Evolutionary conservation across 2,113 vertebrate genomes (phyloP).

Genomic region (Micromys minutus): DNA sequence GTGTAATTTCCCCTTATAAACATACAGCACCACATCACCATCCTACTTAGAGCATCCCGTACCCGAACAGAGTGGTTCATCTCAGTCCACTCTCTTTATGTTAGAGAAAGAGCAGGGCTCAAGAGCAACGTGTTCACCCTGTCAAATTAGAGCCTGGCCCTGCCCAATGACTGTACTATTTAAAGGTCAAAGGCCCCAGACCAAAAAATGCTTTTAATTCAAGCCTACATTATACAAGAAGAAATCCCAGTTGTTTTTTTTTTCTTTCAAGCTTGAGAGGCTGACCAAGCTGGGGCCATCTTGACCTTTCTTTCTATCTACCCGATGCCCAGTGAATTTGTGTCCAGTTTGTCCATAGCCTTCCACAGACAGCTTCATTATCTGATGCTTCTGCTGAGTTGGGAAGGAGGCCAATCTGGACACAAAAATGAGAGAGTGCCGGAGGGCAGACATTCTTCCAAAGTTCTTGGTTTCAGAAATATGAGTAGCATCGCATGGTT

Average conservation of each 20-base stretch:
- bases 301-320: slow-evolving; percentile 46
- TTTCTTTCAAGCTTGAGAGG: background rate
- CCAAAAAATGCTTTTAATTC: slow-evolving; percentile 34
- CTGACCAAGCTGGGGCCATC: background rate
- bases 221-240: slow-evolving; percentile 9
- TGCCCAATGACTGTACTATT: background rate
- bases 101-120: background rate
- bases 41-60: background rate
- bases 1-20: background rate
- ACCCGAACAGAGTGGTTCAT: background rate
- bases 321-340: slow-evolving; percentile 1
- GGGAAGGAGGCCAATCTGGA: slow-evolving; percentile 37
- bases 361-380: slow-evolving; percentile 26
- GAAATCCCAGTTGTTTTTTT: background rate
- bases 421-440: slow-evolving; percentile 48
- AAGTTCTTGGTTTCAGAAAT: slow-evolving; percentile 60
- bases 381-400: background rate
- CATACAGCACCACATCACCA: background rate
- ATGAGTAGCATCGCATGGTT: slow-evolving; percentile 24
- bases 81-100: background rate
- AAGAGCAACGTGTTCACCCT: slow-evolving; percentile 34
- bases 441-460: slow-evolving; percentile 39
- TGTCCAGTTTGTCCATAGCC: background rate
- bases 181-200: slow-evolving; percentile 13
- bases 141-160: background rate